Conservation (phyloP, 1,140 invertebrate species). For the Helicorthomorpha holstii region DNA sequence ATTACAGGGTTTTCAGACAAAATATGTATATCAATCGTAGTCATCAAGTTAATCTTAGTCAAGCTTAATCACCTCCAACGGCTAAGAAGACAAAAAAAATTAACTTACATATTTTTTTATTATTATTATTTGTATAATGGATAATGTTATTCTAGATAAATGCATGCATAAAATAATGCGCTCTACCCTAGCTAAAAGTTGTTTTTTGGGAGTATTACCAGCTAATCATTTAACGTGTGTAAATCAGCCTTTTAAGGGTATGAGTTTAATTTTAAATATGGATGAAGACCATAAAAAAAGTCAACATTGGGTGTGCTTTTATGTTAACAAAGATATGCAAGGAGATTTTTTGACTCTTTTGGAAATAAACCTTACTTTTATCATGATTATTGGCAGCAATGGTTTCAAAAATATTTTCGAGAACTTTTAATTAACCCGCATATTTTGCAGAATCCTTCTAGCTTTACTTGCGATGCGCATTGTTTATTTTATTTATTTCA, state of each 20-base stretch:
- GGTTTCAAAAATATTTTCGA: background rate
- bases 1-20: background rate
- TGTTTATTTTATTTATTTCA: background rate
- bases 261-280: background rate
- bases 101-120: background rate
- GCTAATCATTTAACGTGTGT: background rate
- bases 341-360: background rate
- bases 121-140: background rate
- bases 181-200: background rate
- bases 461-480: background rate
- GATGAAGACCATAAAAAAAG: background rate
- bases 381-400: background rate
- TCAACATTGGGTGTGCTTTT: background rate
- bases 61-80: background rate
- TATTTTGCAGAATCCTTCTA: background rate
- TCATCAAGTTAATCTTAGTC: background rate
- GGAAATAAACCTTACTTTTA: background rate
- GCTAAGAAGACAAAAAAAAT: background rate
- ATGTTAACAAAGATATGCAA: background rate
- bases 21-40: background rate
- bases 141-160: background rate
- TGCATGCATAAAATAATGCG: background rate
- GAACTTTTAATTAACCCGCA: background rate
- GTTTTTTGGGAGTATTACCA: background rate
- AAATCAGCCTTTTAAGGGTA: background rate